phyloP scores from a whole-genome alignment of 2,888 invertebrate genomes.

The Notodonta dromedarius region DNA sequence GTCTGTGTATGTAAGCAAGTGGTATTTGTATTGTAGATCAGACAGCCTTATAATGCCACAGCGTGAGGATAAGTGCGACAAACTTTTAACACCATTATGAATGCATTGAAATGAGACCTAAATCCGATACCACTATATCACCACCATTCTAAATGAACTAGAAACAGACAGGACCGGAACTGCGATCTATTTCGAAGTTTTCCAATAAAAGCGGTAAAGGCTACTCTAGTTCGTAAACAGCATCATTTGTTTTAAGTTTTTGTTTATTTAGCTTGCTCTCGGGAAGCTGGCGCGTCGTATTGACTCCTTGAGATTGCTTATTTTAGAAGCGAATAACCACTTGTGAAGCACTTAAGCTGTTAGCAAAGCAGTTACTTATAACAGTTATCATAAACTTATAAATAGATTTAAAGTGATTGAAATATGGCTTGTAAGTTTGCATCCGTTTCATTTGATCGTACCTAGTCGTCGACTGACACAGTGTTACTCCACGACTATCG shows the following conservation, averaged over 20 bases:
- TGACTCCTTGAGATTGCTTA: slow-evolving; percentile 6
- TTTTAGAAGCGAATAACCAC: slow-evolving; percentile 8
- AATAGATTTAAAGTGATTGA: slow-evolving; percentile 17
- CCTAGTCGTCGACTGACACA: no score
- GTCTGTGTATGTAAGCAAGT: no score
- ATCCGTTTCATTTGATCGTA: not conserved
- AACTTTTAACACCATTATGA: no score
- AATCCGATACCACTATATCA: not conserved
- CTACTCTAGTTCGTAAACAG: slow-evolving; percentile 17
- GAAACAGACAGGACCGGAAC: not conserved
- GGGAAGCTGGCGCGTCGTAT: slow-evolving; percentile 19
- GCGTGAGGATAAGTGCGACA: no score
- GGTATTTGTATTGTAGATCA: no score
- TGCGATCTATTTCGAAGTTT: slow-evolving; percentile 20
- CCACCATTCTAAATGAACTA: not conserved
- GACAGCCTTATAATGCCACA: no score
- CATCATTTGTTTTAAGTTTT: slow-evolving; percentile 16
- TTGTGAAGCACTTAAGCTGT: slow-evolving; percentile 24
- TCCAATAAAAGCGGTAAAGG: slow-evolving; percentile 30
- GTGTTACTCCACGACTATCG: no score
- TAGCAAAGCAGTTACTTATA: slow-evolving; percentile 30
- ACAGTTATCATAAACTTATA: slow-evolving; percentile 21
- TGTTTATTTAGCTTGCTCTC: slow-evolving; percentile 31
- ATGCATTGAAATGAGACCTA: no score
- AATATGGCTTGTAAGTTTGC: slow-evolving; percentile 6